phyloP scores from a whole-genome alignment of 2,888 invertebrate species.

The Hermaeophaga mercurialis region DNA sequence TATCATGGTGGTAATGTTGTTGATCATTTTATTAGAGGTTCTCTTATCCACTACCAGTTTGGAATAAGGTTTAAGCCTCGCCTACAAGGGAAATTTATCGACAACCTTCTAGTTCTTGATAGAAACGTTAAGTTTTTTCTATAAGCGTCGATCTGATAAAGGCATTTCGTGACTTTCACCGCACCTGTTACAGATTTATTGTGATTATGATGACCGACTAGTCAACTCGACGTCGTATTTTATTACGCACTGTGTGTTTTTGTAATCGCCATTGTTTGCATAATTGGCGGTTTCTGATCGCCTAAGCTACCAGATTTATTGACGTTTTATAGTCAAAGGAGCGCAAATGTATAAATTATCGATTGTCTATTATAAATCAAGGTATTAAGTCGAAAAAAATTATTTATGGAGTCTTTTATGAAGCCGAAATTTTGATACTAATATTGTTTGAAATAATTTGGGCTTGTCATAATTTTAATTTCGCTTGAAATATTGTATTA shows the following conservation, averaged over 20 bases:
- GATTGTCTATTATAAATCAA: not conserved
- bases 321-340: not conserved
- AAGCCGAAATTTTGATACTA: too few relatives aligned
- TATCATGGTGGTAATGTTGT: too few relatives aligned
- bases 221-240: slow-evolving; percentile 11
- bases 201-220: slow-evolving; percentile 33
- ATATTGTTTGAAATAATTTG: too few relatives aligned
- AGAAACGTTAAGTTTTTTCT: slow-evolving; percentile 25
- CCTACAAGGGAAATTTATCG: slow-evolving; percentile 25
- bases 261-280: slow-evolving; percentile 14
- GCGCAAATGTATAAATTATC: not conserved
- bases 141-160: slow-evolving; percentile 19
- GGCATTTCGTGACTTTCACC: slow-evolving; percentile 33
- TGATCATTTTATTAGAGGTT: too few relatives aligned
- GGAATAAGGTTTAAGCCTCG: slow-evolving; percentile 1
- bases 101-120: slow-evolving; percentile 22
- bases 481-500: too few relatives aligned
- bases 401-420: too few relatives aligned
- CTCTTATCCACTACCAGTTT: too few relatives aligned
- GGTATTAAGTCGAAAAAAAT: slow-evolving; percentile 3
- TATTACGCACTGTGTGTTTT: slow-evolving; percentile 16
- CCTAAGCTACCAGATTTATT: slow-evolving; percentile 5
- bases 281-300: slow-evolving; percentile 16
- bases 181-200: slow-evolving; percentile 36
- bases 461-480: too few relatives aligned